Evolutionary conservation across 1,140 invertebrate species (phyloP).

Genomic region (Dendrolimus kikuchii): DNA sequence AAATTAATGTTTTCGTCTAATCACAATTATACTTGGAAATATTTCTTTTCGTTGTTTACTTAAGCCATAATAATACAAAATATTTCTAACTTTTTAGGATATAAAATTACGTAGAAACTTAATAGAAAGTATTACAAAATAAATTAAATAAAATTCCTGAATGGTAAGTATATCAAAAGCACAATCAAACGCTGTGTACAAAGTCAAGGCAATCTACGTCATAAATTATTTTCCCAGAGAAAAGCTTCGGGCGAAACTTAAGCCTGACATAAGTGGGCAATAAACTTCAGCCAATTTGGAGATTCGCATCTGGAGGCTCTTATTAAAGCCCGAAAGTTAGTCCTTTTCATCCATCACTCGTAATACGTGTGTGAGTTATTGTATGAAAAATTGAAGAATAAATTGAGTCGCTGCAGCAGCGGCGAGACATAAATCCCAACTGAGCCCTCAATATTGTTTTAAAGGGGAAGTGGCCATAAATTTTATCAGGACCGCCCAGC

Average conservation of each 20-base stretch:
- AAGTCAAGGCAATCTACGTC: constrained; percentile 59
- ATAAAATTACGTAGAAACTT: too few relatives aligned
- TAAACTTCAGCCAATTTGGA: constrained; percentile 72
- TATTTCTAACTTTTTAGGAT: too few relatives aligned
- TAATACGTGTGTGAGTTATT: constrained; percentile 73
- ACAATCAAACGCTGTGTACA: constrained; percentile 45
- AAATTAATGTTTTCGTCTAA: too few relatives aligned
- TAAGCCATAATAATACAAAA: too few relatives aligned
- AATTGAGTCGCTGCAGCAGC: constrained; percentile 71
- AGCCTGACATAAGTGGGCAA: constrained; percentile 72
- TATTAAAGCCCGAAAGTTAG: constrained; percentile 72
- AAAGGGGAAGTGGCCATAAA: constrained; percentile 73
- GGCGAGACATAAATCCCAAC: constrained; percentile 71
- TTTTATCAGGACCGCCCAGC: constrained; percentile 69
- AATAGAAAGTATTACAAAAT: too few relatives aligned
- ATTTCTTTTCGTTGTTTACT: too few relatives aligned
- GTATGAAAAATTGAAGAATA: constrained; percentile 73
- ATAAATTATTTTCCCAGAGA: constrained; percentile 67
- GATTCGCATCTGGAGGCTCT: constrained; percentile 71
- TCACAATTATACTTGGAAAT: too few relatives aligned
- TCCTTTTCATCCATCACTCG: constrained; percentile 72
- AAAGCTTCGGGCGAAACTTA: constrained; percentile 65
- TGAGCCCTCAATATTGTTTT: constrained; percentile 72
- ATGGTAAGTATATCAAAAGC: constrained; percentile 18
- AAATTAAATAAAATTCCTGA: too few relatives aligned